Evolutionary conservation across 2,888 invertebrate species (phyloP).

Genomic region (Laothoe populi): DNA sequence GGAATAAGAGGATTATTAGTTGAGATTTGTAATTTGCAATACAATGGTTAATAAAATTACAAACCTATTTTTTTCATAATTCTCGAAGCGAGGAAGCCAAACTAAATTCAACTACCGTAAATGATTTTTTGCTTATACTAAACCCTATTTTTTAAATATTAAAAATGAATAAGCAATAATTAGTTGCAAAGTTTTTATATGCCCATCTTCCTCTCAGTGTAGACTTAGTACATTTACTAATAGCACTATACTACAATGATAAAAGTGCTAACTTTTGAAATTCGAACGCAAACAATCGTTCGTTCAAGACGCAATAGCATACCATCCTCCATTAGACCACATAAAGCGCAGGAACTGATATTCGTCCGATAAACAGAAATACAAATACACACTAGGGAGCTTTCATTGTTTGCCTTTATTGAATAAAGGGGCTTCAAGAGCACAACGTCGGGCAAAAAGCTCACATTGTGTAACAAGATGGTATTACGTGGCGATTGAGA

Average conservation of each 20-base stretch:
- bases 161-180: background rate
- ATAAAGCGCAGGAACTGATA: constrained; percentile 55
- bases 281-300: constrained; percentile 16
- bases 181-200: background rate
- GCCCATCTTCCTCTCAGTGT: background rate
- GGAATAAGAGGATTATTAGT: background rate
- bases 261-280: constrained; percentile 13
- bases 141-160: no score
- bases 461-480: constrained; percentile 62
- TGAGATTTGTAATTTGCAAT: background rate
- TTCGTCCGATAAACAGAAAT: constrained; percentile 61
- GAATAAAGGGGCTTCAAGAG: constrained; percentile 38
- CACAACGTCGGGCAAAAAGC: constrained; percentile 64
- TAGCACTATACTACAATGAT: constrained; percentile 7
- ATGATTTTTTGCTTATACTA: no score
- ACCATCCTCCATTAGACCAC: constrained; percentile 34
- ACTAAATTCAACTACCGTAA: background rate
- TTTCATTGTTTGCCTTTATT: constrained; percentile 61
- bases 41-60: background rate
- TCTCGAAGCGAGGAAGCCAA: background rate
- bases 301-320: constrained; percentile 24
- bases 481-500: constrained; percentile 40
- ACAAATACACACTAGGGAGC: constrained; percentile 58
- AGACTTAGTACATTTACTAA: constrained; percentile 2
- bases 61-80: background rate